Evolutionary conservation across 2,888 invertebrate species (phyloP), one percentile per base, ranked within the genome.

Genomic region (Panzeria rudis): DNA sequence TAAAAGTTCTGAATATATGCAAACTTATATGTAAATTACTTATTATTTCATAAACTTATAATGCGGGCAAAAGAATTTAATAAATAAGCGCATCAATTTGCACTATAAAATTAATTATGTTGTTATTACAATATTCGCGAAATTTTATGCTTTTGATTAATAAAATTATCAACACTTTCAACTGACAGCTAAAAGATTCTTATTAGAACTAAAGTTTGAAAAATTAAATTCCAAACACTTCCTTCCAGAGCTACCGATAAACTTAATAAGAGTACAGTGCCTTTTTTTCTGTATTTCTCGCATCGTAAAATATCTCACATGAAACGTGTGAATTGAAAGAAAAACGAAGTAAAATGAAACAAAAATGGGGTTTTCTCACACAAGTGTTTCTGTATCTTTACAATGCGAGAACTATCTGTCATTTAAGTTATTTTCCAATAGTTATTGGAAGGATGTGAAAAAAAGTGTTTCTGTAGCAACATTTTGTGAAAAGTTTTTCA

Each of bases 181-280:
- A 44, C 32, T 7, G 25, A 35, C 13, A 15, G 1, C 25, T 9
- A 50, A 50, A 62, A 59, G 68, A 73, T 73, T 66, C 66, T 73
- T 35, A 25, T 66, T 66, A 50, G 64, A 80, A 72, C 38, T 72
- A 23, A 44, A 11, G 17, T 23, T 4, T 11, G 11, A 47, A 35
- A 13, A 17, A 20, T 7, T 17, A 29, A 20, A 3, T 35, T 68
- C 68, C 35, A 50, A 25, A 41, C 78, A 69, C 69, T 69, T 78
- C 78, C 78, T 17, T 17, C 0, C 20, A 72, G 59, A 44, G 72
- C 6, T 47, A 32, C 44, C 59, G 35, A 5, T n/a, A n/a, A n/a
- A n/a, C n/a, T n/a, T n/a, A n/a, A n/a, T n/a, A n/a, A n/a, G n/a
- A n/a, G n/a, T n/a, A n/a, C n/a, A n/a, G n/a, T n/a, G n/a, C n/a